Percentiles rank a stretch among this genome's conserved stretches.
Evolutionary conservation across 2,113 vertebrate species (phyloP).

Genomic region (Todiramphus saurophagus): DNA sequence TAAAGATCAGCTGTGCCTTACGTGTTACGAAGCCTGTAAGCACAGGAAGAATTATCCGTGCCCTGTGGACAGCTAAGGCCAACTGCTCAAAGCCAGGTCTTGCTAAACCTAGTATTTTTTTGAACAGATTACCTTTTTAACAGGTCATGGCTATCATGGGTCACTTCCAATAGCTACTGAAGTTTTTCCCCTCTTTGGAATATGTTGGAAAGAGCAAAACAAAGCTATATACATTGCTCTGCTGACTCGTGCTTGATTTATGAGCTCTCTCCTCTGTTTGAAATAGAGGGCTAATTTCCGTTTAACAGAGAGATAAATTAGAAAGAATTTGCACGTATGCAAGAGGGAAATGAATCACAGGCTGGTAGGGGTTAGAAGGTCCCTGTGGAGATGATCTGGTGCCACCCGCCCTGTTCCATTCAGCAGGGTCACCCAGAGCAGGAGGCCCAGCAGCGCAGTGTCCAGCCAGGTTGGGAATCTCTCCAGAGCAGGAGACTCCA

Average conservation of each 20-base stretch:
- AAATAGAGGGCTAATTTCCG: neutral
- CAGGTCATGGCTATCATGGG: neutral
- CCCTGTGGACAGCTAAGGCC: neutral
- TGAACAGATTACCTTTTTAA: neutral
- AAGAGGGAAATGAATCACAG: neutral
- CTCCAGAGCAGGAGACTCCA: too few species aligned
- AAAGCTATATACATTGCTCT: neutral
- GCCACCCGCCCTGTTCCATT: too few species aligned
- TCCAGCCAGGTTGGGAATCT: too few species aligned
- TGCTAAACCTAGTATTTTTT: neutral
- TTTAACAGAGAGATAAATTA: neutral
- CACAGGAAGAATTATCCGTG: neutral
- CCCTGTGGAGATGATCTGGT: too few species aligned
- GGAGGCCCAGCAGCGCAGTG: too few species aligned
- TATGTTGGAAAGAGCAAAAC: neutral
- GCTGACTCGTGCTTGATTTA: neutral
- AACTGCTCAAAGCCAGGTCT: neutral
- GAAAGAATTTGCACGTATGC: neutral
- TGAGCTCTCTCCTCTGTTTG: neutral
- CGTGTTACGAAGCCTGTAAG: neutral
- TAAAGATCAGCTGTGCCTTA: neutral
- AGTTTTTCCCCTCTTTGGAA: neutral
- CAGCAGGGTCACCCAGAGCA: too few species aligned
- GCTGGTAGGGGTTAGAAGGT: too few species aligned
- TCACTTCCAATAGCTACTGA: neutral